Percentiles rank a stretch among this genome's conserved stretches.
These are phyloP conservation scores for Hydra vulgaris DNA, from an alignment of 30 jellyfish, hydroid and myxozoan species.

Conservation along the genomic window DNA sequence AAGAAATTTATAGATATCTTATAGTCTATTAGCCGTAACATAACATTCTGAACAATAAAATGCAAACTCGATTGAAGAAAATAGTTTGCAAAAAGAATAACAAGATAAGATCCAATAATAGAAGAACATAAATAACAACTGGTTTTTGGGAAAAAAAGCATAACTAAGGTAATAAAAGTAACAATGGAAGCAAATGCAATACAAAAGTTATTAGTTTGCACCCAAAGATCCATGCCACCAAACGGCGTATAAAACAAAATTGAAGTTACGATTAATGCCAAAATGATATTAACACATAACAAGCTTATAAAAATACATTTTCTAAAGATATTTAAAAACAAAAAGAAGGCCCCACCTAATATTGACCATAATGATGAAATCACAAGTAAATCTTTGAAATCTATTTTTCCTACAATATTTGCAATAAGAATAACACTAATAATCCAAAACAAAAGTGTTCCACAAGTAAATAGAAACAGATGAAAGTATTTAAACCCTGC, in stretches of 20 bases:
- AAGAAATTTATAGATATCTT: conserved; percentile 42
- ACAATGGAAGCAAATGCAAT: conserved; percentile 30
- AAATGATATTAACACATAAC: conserved; percentile 21
- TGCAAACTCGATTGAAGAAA: conserved; percentile 49
- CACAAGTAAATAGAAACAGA: not conserved
- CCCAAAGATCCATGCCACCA: conserved; percentile 34
- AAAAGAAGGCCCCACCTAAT: conserved; percentile 20
- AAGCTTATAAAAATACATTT: conserved; percentile 12
- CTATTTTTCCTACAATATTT: not conserved
- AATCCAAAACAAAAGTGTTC: conserved; percentile 18
- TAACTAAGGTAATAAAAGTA: conserved; percentile 33
- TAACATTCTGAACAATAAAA: conserved; percentile 40
- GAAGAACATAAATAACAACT: conserved; percentile 20
- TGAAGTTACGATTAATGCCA: conserved; percentile 50
- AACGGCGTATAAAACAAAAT: conserved; percentile 42
- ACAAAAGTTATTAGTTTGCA: not conserved
- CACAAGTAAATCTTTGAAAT: not conserved
- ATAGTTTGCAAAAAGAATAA: conserved; percentile 17
- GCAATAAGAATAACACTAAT: not conserved
- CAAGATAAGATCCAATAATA: conserved; percentile 21
- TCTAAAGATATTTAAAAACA: not conserved
- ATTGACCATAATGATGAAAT: conserved; percentile 10
- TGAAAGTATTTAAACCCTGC: conserved; percentile 49
- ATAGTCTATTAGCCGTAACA: conserved; percentile 43
- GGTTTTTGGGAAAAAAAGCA: conserved; percentile 47